phyloP scores from a whole-genome alignment of 2,797 vertebrate species.

The Poeciliopsis infans region DNA sequence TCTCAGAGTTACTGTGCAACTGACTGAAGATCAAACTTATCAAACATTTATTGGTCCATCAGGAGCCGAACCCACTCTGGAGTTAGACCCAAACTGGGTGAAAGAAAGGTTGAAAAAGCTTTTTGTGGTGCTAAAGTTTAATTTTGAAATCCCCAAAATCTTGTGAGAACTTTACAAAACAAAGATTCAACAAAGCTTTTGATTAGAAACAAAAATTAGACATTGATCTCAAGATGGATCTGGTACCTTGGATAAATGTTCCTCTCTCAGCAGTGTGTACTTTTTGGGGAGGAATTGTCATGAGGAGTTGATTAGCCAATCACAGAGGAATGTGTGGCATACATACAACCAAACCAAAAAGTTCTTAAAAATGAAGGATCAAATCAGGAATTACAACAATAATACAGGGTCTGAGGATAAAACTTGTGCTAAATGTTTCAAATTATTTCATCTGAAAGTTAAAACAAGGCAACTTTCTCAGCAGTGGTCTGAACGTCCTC shows the following conservation, averaged over 20 bases:
- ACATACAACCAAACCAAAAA: background rate
- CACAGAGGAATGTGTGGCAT: background rate
- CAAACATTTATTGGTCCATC: background rate
- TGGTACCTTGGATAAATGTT: background rate
- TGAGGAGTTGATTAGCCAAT: background rate
- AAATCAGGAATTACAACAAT: slow-evolving; percentile 1
- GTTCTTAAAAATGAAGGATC: background rate
- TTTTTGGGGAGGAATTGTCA: background rate
- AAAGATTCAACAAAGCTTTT: background rate
- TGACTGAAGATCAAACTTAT: background rate
- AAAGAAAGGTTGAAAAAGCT: background rate
- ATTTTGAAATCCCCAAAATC: background rate
- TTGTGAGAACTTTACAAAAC: background rate
- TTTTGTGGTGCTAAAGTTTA: background rate
- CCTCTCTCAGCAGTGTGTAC: background rate
- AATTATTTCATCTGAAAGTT: background rate
- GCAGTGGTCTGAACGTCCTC: slow-evolving; percentile 12
- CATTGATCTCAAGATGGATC: background rate
- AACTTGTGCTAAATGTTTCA: slow-evolving; percentile 8
- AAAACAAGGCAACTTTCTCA: slow-evolving; percentile 20
- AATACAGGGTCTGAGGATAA: background rate
- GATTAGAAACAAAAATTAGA: background rate
- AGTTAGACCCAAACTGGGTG: background rate
- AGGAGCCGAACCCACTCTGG: background rate
- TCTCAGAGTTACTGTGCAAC: background rate